phyloP scores from a whole-genome alignment of 2,888 invertebrate species.

The Coenonympha arcania region DNA sequence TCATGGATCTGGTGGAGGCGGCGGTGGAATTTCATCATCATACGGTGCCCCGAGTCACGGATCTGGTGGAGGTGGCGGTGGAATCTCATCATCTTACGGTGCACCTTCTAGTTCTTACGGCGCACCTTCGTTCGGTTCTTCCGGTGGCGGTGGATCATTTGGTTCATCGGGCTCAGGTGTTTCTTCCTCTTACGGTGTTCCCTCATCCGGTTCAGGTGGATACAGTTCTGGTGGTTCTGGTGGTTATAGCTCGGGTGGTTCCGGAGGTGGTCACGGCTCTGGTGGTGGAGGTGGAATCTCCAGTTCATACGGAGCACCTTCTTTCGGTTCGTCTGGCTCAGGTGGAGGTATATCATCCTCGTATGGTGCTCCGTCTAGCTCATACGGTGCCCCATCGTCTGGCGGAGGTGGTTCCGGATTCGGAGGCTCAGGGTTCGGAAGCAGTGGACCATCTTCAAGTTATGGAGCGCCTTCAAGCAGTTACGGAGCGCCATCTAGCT shows the following conservation, averaged over 20 bases:
- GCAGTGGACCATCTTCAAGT: conserved; percentile 41
- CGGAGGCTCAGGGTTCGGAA: conserved; percentile 32
- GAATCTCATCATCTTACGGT: conserved; percentile 12
- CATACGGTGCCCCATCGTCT: conserved; percentile 45
- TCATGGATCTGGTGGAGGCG: conserved; percentile 20
- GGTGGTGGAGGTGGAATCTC: conserved; percentile 39
- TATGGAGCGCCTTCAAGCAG: conserved; percentile 63
- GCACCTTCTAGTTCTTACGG: conserved; percentile 26
- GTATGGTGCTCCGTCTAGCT: conserved; percentile 53
- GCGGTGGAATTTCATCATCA: not conserved
- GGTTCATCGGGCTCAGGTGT: conserved; percentile 42
- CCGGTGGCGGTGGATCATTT: conserved; percentile 43
- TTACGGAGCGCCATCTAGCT: conserved; percentile 32
- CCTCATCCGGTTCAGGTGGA: conserved; percentile 43
- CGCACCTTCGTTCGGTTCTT: conserved; percentile 28
- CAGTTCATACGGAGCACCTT: conserved; percentile 51
- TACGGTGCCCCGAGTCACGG: conserved; percentile 28
- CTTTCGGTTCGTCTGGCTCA: conserved; percentile 15
- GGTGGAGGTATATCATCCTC: conserved; percentile 42
- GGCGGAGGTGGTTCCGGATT: conserved; percentile 32
- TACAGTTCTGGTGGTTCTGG: conserved; percentile 42
- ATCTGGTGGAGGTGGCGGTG: conserved; percentile 18
- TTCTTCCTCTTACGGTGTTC: conserved; percentile 46
- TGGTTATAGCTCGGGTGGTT: conserved; percentile 34
- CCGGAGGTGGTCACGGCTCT: conserved; percentile 30